Evolutionary conservation across 2,113 vertebrate species (phyloP), one percentile per base, ranked within the genome.

Genomic region (Amphilophus citrinellus): DNA sequence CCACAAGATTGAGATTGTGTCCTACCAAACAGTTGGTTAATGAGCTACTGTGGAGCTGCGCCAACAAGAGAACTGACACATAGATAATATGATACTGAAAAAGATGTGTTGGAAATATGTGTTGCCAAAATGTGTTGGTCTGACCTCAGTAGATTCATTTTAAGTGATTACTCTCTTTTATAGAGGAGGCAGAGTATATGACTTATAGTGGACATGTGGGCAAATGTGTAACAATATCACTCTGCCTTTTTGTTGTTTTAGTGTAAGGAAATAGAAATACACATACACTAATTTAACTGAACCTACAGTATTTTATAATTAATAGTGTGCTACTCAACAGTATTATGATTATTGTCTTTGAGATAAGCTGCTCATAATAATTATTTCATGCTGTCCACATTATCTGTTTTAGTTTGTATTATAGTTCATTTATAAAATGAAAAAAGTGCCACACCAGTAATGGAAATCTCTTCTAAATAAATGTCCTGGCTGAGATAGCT

Each of bases 21-120:
- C 92, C 88, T 76, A 91, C 84, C 89, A 92, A 94, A 91, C 94
- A 94, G 91, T 94, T 92, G 87, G 89, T 91, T 93, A 96, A 93
- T 92, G 88, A 94, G 90, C 90, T 89, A 53, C 82, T 87, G 88
- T 84, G 89, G 87, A 89, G 66, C 91, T 75, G 57, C 79, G 91
- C 91, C 92, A 93, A 87, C 85, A 80, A 76, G 79, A 87, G 50
- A 90, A 84, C 76, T 88, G 85, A 92, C 87, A 87, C 82, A 86
- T 73, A 92, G 86, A 66, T 88, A 86, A 93, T 88, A 89, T 83
- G 68, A 92, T 90, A 80, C 81, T 86, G 83, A 80, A 93, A 89
- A 86, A 68, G 82, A 86, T 86, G 89, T 84, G 73, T 57, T 30
- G 58, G 59, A 77, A 76, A 42, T 27, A 77, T 73, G 80, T 82